phyloP scores from a whole-genome alignment of 2,888 invertebrate genomes.

The Nomada ferruginata region DNA sequence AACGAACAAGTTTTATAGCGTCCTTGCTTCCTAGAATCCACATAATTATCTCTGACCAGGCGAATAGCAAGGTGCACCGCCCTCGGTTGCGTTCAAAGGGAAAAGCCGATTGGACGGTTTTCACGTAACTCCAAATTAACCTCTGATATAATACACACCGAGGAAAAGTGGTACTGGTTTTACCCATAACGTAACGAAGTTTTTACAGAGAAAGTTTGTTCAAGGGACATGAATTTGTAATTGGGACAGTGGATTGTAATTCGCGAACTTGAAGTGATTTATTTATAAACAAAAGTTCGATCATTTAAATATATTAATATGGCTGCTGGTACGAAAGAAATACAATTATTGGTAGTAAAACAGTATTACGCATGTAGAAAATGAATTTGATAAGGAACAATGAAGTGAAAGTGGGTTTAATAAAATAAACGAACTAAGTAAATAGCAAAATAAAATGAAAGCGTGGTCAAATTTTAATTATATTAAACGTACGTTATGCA shows the following conservation, averaged over 20 bases:
- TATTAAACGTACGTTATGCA: background rate
- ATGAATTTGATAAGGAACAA: too few relatives aligned
- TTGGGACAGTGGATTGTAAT: too few relatives aligned
- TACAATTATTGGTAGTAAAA: background rate
- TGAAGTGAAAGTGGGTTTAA: too few relatives aligned
- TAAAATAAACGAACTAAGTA: too few relatives aligned
- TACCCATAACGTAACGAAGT: conserved; percentile 4
- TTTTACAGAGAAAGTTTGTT: conserved; percentile 22
- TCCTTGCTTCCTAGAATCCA: background rate
- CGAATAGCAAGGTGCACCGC: background rate
- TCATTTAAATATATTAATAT: background rate
- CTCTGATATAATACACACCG: conserved; percentile 48
- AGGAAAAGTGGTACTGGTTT: conserved; percentile 53
- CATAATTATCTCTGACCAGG: background rate
- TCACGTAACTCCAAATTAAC: conserved; percentile 55
- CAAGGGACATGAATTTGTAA: background rate
- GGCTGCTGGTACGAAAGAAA: too few relatives aligned
- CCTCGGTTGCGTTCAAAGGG: conserved; percentile 11
- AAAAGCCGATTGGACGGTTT: conserved; percentile 51
- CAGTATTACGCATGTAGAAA: too few relatives aligned
- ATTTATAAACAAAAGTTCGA: too few relatives aligned
- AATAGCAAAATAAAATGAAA: too few relatives aligned
- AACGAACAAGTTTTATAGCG: background rate
- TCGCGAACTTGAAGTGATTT: background rate
- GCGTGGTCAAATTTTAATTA: too few relatives aligned